phyloP scores from a whole-genome alignment of 2,113 vertebrate species.

The Nibea albiflora region DNA sequence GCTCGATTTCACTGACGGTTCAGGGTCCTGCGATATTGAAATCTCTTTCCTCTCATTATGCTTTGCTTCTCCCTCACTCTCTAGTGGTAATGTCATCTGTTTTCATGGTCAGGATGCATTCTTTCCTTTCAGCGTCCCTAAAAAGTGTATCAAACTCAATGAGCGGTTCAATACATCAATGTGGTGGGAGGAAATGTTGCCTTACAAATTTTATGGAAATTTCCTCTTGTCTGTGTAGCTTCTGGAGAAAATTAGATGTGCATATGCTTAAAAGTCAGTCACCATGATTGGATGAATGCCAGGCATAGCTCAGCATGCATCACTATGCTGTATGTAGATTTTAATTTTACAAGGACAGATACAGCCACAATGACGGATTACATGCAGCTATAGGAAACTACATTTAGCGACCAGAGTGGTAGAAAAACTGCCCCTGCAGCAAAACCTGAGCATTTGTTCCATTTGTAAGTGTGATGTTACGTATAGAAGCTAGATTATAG shows the following conservation, averaged over 20 bases:
- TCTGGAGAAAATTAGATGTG: slow-evolving; percentile 67
- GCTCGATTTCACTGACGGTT: slow-evolving; percentile 32
- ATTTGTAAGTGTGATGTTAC: slow-evolving; percentile 8
- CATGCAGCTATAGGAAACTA: slow-evolving; percentile 25
- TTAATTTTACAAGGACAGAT: slow-evolving; percentile 49
- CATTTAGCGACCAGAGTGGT: neutral
- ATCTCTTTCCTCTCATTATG: slow-evolving; percentile 16
- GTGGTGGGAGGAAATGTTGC: slow-evolving; percentile 62
- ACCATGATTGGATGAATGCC: slow-evolving; percentile 43
- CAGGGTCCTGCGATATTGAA: slow-evolving; percentile 8
- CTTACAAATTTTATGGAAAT: slow-evolving; percentile 81
- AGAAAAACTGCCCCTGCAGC: slow-evolving; percentile 21
- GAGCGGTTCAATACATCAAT: slow-evolving; percentile 78
- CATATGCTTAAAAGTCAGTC: slow-evolving; percentile 62
- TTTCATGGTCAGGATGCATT: slow-evolving; percentile 56
- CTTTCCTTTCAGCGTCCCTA: slow-evolving; percentile 43
- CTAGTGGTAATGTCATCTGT: slow-evolving; percentile 39
- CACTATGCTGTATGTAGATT: slow-evolving; percentile 48
- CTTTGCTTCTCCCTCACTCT: slow-evolving; percentile 26
- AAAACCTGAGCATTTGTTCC: neutral
- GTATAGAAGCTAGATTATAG: neutral
- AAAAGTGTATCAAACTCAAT: slow-evolving; percentile 75
- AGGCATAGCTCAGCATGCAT: slow-evolving; percentile 50
- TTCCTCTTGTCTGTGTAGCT: slow-evolving; percentile 70
- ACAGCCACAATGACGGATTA: slow-evolving; percentile 44